phyloP scores from a whole-genome alignment of 2,888 invertebrate genomes.

The Drosophila peninsularis region DNA sequence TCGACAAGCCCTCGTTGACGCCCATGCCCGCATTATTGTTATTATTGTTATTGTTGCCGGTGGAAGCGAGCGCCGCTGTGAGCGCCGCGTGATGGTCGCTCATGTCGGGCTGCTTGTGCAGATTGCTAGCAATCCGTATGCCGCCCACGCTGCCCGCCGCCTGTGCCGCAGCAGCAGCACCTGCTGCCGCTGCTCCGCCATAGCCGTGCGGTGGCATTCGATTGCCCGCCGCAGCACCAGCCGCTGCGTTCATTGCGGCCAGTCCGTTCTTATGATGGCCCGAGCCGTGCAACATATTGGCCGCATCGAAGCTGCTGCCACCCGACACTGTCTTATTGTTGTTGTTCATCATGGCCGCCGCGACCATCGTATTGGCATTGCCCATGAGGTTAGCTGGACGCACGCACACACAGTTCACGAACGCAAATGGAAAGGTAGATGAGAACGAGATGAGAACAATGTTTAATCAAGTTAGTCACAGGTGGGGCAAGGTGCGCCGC shows the following conservation, averaged over 20 bases:
- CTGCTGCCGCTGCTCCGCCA: slow-evolving; percentile 38
- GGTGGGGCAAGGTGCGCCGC: neutral
- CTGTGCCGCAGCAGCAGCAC: slow-evolving; percentile 47
- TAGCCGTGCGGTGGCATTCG: slow-evolving; percentile 42
- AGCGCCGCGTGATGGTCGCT: slow-evolving; percentile 63
- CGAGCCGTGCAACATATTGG: slow-evolving; percentile 43
- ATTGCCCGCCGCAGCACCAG: slow-evolving; percentile 38
- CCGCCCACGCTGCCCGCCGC: slow-evolving; percentile 70
- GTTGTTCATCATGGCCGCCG: slow-evolving; percentile 75
- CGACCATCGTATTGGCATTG: slow-evolving; percentile 54
- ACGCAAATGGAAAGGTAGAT: neutral
- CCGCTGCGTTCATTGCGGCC: slow-evolving; percentile 34
- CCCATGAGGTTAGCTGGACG: slow-evolving; percentile 54
- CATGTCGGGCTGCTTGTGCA: slow-evolving; percentile 80
- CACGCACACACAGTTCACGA: slow-evolving; percentile 15
- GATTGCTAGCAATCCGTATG: slow-evolving; percentile 83
- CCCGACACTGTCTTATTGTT: slow-evolving; percentile 68
- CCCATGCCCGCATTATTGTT: slow-evolving; percentile 28
- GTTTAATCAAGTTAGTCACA: slow-evolving; percentile 14
- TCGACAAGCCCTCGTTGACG: slow-evolving; percentile 42
- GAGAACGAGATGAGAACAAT: slow-evolving; percentile 14
- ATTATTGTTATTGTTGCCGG: slow-evolving; percentile 36
- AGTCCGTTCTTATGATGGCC: slow-evolving; percentile 47
- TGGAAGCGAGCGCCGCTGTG: slow-evolving; percentile 63
- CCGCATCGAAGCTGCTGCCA: slow-evolving; percentile 36